Percentiles rank a stretch among this genome's conserved stretches.
These are phyloP conservation scores for Oxyscelio sp. DNA, from an alignment of 2,888 invertebrate species.

Conservation along the genomic window DNA sequence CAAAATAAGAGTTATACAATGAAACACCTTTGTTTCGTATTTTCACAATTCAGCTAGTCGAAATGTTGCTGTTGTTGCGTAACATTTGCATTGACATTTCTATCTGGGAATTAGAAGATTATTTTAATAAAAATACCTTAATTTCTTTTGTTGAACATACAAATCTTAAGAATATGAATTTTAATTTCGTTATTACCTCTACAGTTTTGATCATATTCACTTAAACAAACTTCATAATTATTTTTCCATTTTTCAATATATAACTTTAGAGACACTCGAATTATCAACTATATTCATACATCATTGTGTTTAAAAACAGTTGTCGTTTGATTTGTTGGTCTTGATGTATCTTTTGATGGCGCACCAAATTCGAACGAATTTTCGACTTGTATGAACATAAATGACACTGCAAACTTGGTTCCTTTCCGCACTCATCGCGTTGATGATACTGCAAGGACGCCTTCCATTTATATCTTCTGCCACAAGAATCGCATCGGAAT, in stretches of 20 bases:
- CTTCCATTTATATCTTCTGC: constrained; percentile 80
- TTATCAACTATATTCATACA: constrained; percentile 66
- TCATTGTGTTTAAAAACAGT: constrained; percentile 49
- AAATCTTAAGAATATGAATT: no score
- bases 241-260: not conserved
- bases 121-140: no score
- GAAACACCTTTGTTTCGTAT: no score
- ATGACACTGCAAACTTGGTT: constrained; percentile 82
- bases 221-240: not conserved
- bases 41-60: no score
- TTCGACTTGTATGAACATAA: constrained; percentile 83
- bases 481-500: constrained; percentile 79
- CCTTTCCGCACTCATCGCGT: constrained; percentile 90
- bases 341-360: constrained; percentile 79
- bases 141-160: no score
- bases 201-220: not conserved
- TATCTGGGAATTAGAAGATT: no score
- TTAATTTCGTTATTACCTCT: not conserved
- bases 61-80: no score
- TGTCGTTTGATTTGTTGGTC: constrained; percentile 47
- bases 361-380: constrained; percentile 79
- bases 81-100: no score
- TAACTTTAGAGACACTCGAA: constrained; percentile 5
- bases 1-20: no score
- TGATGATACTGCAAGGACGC: constrained; percentile 91